phyloP scores from a whole-genome alignment of 2,797 vertebrate genomes.

The Poeciliopsis infans region DNA sequence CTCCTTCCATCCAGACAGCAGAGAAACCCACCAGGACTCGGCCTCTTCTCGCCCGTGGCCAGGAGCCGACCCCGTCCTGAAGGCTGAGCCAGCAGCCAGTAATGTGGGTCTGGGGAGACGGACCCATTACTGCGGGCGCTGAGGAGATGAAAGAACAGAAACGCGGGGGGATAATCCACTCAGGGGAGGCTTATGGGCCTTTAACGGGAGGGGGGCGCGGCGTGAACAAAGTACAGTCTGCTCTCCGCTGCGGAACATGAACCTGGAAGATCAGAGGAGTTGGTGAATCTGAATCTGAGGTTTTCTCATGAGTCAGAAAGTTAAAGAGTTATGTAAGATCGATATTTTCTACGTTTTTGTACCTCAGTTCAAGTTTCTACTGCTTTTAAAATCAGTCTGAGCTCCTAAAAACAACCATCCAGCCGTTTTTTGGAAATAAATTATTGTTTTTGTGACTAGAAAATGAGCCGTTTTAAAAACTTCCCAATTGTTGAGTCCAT shows the following conservation, averaged over 20 bases:
- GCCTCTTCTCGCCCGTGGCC: conserved; percentile 40
- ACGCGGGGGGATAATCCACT: conserved; percentile 65
- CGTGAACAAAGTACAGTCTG: conserved; percentile 1
- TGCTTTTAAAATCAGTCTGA: too few species aligned
- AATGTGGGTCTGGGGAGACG: conserved; percentile 43
- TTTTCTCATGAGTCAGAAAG: not conserved
- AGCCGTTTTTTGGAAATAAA: too few species aligned
- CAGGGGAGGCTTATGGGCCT: conserved; percentile 25
- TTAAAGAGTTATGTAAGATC: not conserved
- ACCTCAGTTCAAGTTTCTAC: too few species aligned
- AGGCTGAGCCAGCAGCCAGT: conserved; percentile 23
- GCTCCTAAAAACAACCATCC: too few species aligned
- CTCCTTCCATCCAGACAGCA: conserved; percentile 10
- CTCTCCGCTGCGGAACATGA: not conserved
- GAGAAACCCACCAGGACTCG: conserved; percentile 46
- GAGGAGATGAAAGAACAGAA: conserved; percentile 65
- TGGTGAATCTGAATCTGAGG: not conserved
- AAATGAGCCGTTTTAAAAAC: too few species aligned
- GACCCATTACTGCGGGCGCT: not conserved
- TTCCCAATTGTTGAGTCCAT: too few species aligned
- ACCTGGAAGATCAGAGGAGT: conserved; percentile 3
- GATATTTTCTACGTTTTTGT: too few species aligned
- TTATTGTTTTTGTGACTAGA: too few species aligned
- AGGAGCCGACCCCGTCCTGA: conserved; percentile 36
- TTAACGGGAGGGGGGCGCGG: conserved; percentile 20